These are phyloP conservation scores for Paramormyrops hopkinsi DNA, from an alignment of 2,797 vertebrate genomes.

Conservation along the genomic window DNA sequence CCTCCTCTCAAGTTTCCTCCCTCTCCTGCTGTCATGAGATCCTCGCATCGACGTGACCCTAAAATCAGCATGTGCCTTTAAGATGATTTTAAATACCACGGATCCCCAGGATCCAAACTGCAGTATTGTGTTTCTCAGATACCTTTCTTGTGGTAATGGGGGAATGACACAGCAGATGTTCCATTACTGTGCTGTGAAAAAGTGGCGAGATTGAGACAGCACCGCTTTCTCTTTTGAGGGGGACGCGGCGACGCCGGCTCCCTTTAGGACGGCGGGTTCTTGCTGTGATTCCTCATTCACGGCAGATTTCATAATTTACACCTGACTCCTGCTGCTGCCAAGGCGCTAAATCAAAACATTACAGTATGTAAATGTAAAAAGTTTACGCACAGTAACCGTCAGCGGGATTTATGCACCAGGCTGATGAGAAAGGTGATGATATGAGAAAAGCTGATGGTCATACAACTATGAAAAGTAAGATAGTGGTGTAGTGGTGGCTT, in stretches of 20 bases:
- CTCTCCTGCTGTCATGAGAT: background rate
- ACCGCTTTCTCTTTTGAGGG: background rate
- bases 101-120: background rate
- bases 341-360: conserved; percentile 5
- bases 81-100: background rate
- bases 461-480: background rate
- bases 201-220: background rate
- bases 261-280: background rate
- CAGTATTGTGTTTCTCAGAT: background rate
- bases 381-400: background rate
- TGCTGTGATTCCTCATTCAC: background rate
- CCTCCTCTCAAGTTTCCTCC: background rate
- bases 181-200: background rate
- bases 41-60: background rate
- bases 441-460: background rate
- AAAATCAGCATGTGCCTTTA: background rate
- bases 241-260: background rate
- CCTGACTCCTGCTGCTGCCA: background rate
- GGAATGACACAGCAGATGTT: background rate
- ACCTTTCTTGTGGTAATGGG: background rate
- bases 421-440: conserved; percentile 9
- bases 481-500: background rate
- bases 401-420: background rate
- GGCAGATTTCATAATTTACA: background rate
- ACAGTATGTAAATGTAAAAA: conserved; percentile 6